phyloP scores from a whole-genome alignment of 2,888 invertebrate species.

The Meteorus colon region DNA sequence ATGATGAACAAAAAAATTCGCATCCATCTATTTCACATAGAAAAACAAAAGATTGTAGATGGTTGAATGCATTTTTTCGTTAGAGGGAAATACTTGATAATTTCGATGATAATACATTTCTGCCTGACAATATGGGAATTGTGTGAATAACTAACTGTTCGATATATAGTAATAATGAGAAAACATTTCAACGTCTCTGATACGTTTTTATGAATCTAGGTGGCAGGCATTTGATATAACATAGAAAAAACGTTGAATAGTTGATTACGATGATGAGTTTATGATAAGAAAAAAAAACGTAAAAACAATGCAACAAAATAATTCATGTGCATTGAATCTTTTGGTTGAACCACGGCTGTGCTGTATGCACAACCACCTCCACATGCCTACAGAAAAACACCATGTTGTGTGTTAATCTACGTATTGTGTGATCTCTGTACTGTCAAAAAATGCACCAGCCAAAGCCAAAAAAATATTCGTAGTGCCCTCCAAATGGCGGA shows the following conservation, averaged over 20 bases:
- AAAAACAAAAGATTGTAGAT: neutral
- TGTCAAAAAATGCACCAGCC: slow-evolving; percentile 68
- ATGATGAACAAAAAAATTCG: neutral
- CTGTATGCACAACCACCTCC: slow-evolving; percentile 55
- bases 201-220: slow-evolving; percentile 73
- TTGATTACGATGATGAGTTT: slow-evolving; percentile 70
- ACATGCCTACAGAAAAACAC: slow-evolving; percentile 44
- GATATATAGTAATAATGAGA: slow-evolving; percentile 56
- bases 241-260: slow-evolving; percentile 63
- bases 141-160: slow-evolving; percentile 35
- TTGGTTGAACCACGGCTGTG: slow-evolving; percentile 68
- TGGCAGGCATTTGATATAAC: slow-evolving; percentile 71
- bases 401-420: slow-evolving; percentile 67
- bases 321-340: slow-evolving; percentile 62
- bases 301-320: slow-evolving; percentile 67
- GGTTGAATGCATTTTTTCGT: neutral
- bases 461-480: slow-evolving; percentile 55
- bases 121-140: slow-evolving; percentile 19
- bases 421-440: slow-evolving; percentile 68
- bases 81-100: neutral
- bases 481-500: slow-evolving; percentile 60
- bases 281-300: slow-evolving; percentile 48
- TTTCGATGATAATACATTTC: neutral
- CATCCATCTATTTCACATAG: neutral
- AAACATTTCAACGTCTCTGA: slow-evolving; percentile 66